Evolutionary conservation across 2,888 invertebrate species (phyloP).

Genomic region (Bruchidius siliquastri): DNA sequence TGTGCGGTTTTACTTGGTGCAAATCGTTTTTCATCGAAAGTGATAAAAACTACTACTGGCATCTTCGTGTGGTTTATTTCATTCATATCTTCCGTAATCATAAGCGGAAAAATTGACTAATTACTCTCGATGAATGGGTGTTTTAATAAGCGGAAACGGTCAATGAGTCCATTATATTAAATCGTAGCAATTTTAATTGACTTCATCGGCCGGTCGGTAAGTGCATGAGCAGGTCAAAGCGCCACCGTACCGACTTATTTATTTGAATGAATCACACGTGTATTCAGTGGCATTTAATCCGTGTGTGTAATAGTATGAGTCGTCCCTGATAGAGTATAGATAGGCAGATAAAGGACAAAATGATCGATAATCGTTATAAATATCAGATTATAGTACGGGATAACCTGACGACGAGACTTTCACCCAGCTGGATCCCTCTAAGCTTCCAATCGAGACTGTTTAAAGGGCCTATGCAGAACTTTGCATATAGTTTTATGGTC

Average conservation of each 20-base stretch:
- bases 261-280: background rate
- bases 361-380: background rate
- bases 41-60: background rate
- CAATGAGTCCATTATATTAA: conserved; percentile 1
- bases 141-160: conserved; percentile 9
- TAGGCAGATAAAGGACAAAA: background rate
- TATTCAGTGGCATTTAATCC: background rate
- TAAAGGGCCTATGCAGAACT: too few relatives aligned
- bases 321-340: background rate
- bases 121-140: background rate
- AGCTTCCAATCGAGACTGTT: too few relatives aligned
- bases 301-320: background rate
- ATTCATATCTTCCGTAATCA: background rate
- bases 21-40: background rate
- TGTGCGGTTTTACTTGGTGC: background rate
- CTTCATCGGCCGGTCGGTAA: background rate
- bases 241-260: background rate
- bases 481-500: too few relatives aligned
- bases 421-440: too few relatives aligned
- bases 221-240: background rate
- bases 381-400: too few relatives aligned
- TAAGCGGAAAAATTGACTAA: background rate
- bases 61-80: background rate
- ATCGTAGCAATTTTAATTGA: conserved; percentile 7
- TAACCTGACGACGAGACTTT: too few relatives aligned